Evolutionary conservation across 2,888 invertebrate genomes (phyloP).

Genomic region (Trichopria drosophilae): DNA sequence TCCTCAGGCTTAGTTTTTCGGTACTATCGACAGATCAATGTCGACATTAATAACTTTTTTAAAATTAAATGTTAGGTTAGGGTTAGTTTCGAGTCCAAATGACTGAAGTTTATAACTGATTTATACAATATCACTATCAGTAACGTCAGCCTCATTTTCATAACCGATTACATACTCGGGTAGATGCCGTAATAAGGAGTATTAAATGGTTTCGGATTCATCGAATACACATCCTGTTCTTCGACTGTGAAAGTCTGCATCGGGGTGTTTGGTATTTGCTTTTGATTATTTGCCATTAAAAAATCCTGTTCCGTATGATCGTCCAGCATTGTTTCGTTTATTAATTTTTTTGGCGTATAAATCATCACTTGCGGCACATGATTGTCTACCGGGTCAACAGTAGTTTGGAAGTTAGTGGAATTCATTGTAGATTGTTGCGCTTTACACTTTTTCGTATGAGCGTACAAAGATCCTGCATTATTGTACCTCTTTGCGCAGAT

Average conservation of each 20-base stretch:
- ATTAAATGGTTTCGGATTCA: constrained; percentile 48
- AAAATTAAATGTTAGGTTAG: too few relatives aligned
- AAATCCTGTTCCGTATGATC: constrained; percentile 42
- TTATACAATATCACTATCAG: too few relatives aligned
- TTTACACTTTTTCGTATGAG: constrained; percentile 54
- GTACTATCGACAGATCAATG: too few relatives aligned
- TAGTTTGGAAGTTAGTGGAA: constrained; percentile 33
- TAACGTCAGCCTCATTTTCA: too few relatives aligned
- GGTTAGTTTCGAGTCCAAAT: too few relatives aligned
- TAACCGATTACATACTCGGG: constrained; percentile 52
- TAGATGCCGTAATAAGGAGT: constrained; percentile 50
- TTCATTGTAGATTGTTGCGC: constrained; percentile 42
- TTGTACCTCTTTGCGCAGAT: constrained; percentile 52
- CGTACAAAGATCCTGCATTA: constrained; percentile 51
- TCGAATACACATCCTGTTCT: constrained; percentile 44
- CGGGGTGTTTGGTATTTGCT: constrained; percentile 40
- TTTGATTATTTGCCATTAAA: constrained; percentile 47
- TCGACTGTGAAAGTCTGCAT: constrained; percentile 46
- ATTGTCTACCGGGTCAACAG: constrained; percentile 33
- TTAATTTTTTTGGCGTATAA: constrained; percentile 46
- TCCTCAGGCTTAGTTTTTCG: too few relatives aligned
- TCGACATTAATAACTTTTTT: too few relatives aligned
- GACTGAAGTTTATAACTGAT: too few relatives aligned
- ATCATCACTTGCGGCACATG: constrained; percentile 40
- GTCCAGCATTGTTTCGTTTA: constrained; percentile 34